Percentiles rank a stretch among this genome's conserved stretches.
These are phyloP conservation scores for Halcyon badia DNA, from an alignment of 2,797 vertebrate species.

Conservation along the genomic window DNA sequence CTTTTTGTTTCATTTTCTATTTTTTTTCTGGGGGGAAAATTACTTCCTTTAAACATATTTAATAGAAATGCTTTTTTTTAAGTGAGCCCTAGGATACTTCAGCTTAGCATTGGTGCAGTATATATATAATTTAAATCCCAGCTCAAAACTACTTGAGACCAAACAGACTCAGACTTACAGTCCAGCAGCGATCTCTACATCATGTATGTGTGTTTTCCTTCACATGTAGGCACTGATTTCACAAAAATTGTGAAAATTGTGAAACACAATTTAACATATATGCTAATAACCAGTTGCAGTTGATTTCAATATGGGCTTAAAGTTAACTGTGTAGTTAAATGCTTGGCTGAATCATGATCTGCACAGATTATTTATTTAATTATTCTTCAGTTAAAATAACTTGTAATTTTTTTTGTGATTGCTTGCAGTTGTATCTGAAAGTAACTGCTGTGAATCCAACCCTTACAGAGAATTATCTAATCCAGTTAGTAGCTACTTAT, in stretches of 20 bases:
- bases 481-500: not conserved
- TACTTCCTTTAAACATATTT: not conserved
- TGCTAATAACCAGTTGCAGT: not conserved
- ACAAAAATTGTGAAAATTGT: not conserved
- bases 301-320: not conserved
- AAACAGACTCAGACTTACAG: not conserved
- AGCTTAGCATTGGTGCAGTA: not conserved
- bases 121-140: not conserved
- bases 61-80: not conserved
- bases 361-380: constrained; percentile 38
- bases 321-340: constrained; percentile 32
- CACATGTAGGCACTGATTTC: not conserved
- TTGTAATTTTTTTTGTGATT: not conserved
- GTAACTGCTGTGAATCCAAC: not conserved
- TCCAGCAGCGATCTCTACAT: not conserved
- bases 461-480: not conserved
- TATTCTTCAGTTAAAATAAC: constrained; percentile 4
- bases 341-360: constrained; percentile 17
- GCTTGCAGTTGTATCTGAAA: constrained; percentile 34
- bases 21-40: not conserved
- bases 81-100: not conserved
- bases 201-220: not conserved
- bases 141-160: not conserved
- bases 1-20: not conserved
- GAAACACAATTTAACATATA: not conserved